phyloP scores from a whole-genome alignment of 2,797 vertebrate species.

The Microctenopoma lineatum region DNA sequence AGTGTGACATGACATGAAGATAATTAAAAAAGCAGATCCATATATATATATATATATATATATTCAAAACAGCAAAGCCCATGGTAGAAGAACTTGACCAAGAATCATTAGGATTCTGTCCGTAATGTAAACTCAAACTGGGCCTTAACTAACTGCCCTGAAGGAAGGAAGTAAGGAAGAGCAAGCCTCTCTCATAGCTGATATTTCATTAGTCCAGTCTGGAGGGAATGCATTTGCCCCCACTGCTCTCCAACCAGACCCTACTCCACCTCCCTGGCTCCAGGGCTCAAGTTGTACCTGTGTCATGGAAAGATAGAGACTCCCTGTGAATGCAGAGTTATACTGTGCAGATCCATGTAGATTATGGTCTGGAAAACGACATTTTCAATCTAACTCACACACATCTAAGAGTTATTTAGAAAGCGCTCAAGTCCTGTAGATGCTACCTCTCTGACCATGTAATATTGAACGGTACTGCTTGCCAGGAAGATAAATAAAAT shows the following conservation, averaged over 20 bases:
- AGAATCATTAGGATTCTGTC: slow-evolving; percentile 76
- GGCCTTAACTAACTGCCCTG: slow-evolving; percentile 63
- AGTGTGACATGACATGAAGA: slow-evolving; percentile 79
- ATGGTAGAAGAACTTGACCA: slow-evolving; percentile 30
- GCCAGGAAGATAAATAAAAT: slow-evolving; percentile 47
- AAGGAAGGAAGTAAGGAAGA: slow-evolving; percentile 46
- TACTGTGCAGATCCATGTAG: slow-evolving; percentile 47
- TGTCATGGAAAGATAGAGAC: slow-evolving; percentile 50
- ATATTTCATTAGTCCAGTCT: slow-evolving; percentile 76
- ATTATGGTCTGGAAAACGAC: slow-evolving; percentile 67
- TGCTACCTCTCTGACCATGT: slow-evolving; percentile 68
- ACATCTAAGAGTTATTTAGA: slow-evolving; percentile 76
- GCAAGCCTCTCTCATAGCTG: slow-evolving; percentile 61
- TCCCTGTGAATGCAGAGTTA: slow-evolving; percentile 54
- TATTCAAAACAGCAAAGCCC: slow-evolving; percentile 72
- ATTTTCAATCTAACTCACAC: slow-evolving; percentile 75
- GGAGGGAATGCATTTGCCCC: slow-evolving; percentile 47
- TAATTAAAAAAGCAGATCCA: slow-evolving; percentile 79
- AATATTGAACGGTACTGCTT: slow-evolving; percentile 70
- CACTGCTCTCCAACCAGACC: slow-evolving; percentile 1
- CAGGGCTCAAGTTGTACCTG: slow-evolving; percentile 54
- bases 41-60: slow-evolving; percentile 38
- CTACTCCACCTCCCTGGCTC: slow-evolving; percentile 35
- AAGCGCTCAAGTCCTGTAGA: slow-evolving; percentile 69
- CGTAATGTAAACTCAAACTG: slow-evolving; percentile 74